Percentiles rank a stretch among this genome's conserved stretches.
These are phyloP conservation scores for Amia ocellicauda DNA, from an alignment of 2,113 vertebrate species.

Conservation along the genomic window DNA sequence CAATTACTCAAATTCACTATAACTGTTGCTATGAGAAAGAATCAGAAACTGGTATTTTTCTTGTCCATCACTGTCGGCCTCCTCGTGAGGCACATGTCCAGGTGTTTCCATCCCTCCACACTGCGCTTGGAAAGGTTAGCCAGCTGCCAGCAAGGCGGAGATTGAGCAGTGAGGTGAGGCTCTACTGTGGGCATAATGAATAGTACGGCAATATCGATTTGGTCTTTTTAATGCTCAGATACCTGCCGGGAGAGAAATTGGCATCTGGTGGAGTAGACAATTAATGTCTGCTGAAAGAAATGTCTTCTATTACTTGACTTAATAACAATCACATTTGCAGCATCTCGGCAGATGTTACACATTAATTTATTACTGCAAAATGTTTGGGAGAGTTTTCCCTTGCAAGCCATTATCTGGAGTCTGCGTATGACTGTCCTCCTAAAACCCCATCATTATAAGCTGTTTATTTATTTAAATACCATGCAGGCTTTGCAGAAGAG, in stretches of 20 bases:
- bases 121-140: background rate
- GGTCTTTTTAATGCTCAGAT: slow-evolving; percentile 38
- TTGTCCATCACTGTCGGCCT: no score
- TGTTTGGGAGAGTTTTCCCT: slow-evolving; percentile 48
- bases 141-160: background rate
- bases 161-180: background rate
- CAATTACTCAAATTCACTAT: no score
- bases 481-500: background rate
- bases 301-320: slow-evolving; percentile 53
- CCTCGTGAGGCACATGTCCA: background rate
- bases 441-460: background rate
- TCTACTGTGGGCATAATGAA: background rate
- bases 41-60: no score
- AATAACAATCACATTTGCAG: slow-evolving; percentile 52
- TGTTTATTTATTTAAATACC: background rate
- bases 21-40: no score
- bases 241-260: slow-evolving; percentile 38
- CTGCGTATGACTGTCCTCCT: background rate
- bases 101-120: background rate
- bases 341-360: slow-evolving; percentile 55
- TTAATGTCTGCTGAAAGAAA: slow-evolving; percentile 48
- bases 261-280: slow-evolving; percentile 54
- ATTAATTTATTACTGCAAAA: slow-evolving; percentile 51
- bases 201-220: slow-evolving; percentile 36
- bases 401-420: slow-evolving; percentile 50